These are phyloP conservation scores for Phyto melanocephala DNA, from an alignment of 2,888 invertebrate species.

Conservation along the genomic window DNA sequence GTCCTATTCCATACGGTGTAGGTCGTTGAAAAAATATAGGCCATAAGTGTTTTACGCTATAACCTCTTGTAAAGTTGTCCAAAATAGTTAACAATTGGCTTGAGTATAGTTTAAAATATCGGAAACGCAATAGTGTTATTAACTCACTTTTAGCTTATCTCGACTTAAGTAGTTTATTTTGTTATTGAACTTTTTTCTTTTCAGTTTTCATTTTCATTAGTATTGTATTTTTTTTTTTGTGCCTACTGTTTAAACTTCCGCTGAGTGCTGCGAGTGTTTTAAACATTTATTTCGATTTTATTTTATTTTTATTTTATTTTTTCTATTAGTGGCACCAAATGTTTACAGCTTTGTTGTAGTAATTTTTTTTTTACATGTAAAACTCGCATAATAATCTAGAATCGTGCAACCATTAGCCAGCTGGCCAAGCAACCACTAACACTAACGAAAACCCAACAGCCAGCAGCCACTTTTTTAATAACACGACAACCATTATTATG, in stretches of 20 bases:
- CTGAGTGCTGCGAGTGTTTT: constrained; percentile 30
- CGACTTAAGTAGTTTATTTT: no score
- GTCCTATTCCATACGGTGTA: no score
- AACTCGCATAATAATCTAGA: not conserved
- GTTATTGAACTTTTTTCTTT: not conserved
- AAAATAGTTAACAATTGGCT: no score
- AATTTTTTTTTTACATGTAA: not conserved
- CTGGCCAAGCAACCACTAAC: constrained; percentile 12
- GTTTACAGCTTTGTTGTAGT: constrained; percentile 39
- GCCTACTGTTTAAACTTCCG: constrained; percentile 56
- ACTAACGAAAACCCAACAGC: constrained; percentile 1
- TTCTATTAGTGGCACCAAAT: constrained; percentile 15
- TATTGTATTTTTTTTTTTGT: constrained; percentile 47
- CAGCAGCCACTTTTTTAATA: constrained; percentile 26
- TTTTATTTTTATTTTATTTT: constrained; percentile 2
- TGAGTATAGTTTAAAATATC: no score
- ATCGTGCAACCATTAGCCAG: constrained; percentile 27
- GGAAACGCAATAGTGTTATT: no score
- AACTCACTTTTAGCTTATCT: no score
- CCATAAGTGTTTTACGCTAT: no score
- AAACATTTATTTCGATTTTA: constrained; percentile 40
- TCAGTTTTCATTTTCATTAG: not conserved
- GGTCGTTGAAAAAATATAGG: no score
- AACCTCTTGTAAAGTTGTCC: no score
- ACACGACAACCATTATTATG: constrained; percentile 23